Evolutionary conservation across 2,797 vertebrate species (phyloP).

Genomic region (Denticeps clupeoides): DNA sequence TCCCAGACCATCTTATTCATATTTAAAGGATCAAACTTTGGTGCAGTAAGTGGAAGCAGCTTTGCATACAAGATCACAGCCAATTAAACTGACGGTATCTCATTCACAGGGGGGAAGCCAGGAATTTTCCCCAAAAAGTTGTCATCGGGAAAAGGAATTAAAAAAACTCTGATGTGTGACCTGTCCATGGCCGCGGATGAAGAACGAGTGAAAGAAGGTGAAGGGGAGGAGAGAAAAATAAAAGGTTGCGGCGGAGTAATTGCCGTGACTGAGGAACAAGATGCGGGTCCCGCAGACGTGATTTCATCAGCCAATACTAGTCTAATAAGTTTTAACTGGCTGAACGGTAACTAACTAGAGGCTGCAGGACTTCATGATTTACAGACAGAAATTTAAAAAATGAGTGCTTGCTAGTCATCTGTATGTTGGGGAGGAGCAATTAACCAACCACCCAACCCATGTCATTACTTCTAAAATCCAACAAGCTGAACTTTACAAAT

Average conservation of each 20-base stretch:
- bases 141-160: conserved; percentile 15
- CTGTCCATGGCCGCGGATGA: neutral
- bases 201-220: neutral
- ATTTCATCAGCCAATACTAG: conserved; percentile 12
- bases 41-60: conserved; percentile 39
- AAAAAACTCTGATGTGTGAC: conserved; percentile 10
- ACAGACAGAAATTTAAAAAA: too few relatives aligned
- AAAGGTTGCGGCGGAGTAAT: conserved; percentile 1
- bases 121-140: conserved; percentile 25
- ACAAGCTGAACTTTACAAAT: too few relatives aligned
- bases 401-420: too few relatives aligned
- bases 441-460: too few relatives aligned
- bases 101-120: conserved; percentile 19
- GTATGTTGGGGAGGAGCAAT: too few relatives aligned
- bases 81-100: conserved; percentile 36
- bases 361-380: too few relatives aligned
- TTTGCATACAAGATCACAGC: conserved; percentile 40
- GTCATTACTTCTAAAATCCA: too few relatives aligned
- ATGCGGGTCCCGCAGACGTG: conserved; percentile 1
- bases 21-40: conserved; percentile 43
- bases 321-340: neutral
- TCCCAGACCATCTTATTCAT: conserved; percentile 37
- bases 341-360: too few relatives aligned
- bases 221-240: neutral
- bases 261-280: conserved; percentile 4